Base-by-base conservation (phyloP, 2,888 invertebrate species). In the Perithous albicinctus region DNA sequence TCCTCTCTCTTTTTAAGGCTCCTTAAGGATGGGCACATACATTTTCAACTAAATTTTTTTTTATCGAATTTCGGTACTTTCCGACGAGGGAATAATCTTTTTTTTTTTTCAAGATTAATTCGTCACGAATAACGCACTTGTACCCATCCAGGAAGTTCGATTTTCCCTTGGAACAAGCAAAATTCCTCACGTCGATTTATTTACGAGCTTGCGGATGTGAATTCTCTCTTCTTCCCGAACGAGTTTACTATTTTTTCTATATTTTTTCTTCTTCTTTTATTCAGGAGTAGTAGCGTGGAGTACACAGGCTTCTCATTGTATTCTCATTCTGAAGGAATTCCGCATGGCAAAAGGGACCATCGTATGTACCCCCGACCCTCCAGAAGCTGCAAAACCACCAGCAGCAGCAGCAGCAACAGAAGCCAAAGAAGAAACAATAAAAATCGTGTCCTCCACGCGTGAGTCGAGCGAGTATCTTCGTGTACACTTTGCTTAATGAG, bases 301-400 rank as follows among this genome's bases (percentile, higher is more conserved):
- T 20, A 23, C 51, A 10, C 23, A n/a, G 32, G 26, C 18, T 64
- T 48, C 66, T 67, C 66, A 67, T 67, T 51, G 66, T 67, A 35
- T 51, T 67, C 66, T 35, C 66, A 67, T 67, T 48, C 48, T 67
- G 51, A 20, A 51, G 51, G 51, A 51, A 51, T 51, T 20, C 23
- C 51, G 23, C 51, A 23, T 51, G 23, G 51, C 23, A 51, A 51
- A 51, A 51, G 51, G 51, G 23, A 10, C 8, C 51, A 51, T 51
- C 51, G 51, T 51, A 3, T 48, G 48, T 67, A 51, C 20, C 20
- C 43, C 20, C 43, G 48, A 29, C 18, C 18, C 48, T 18, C 46
- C n/a, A 10, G 23, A 43, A 48, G 20, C 41, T 18, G 32, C 35
- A 20, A 20, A 29, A 32, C 20, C 32, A 8, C n/a, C n/a, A n/a